phyloP scores from a whole-genome alignment of 2,113 vertebrate species.

The Mirounga angustirostris region DNA sequence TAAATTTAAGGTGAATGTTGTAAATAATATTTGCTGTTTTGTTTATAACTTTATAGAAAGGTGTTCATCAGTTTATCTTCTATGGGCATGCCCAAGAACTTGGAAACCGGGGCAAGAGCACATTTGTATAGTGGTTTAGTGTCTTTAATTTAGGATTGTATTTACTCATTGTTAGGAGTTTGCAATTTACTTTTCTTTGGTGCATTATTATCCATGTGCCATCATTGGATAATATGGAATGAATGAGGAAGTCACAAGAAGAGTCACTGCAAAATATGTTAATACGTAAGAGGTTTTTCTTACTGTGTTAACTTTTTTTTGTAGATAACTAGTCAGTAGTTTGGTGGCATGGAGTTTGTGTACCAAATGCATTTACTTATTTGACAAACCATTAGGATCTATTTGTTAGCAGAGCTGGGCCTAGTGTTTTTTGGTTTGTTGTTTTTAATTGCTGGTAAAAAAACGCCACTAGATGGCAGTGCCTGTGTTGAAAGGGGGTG shows the following conservation, averaged over 20 bases:
- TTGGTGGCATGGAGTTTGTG: not conserved
- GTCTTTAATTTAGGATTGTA: not conserved
- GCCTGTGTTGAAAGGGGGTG: not conserved
- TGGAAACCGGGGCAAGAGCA: not conserved
- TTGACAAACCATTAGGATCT: not conserved
- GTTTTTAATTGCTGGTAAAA: not conserved
- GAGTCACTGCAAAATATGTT: not conserved
- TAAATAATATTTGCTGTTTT: not conserved
- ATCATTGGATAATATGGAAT: not conserved
- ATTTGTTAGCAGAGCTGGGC: not conserved
- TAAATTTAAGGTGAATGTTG: constrained; percentile 10
- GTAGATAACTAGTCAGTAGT: not conserved
- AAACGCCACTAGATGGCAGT: constrained; percentile 72
- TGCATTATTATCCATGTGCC: not conserved
- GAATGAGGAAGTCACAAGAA: not conserved
- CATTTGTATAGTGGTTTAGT: not conserved
- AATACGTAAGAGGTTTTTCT: not conserved
- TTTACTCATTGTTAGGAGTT: not conserved
- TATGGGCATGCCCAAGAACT: not conserved
- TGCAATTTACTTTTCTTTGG: not conserved
- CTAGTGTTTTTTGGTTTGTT: not conserved
- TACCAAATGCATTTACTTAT: not conserved
- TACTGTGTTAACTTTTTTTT: not conserved
- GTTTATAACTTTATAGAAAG: not conserved
- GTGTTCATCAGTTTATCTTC: not conserved